Evolutionary conservation across 2,888 invertebrate genomes (phyloP).

Genomic region (Odontomyia ornata): DNA sequence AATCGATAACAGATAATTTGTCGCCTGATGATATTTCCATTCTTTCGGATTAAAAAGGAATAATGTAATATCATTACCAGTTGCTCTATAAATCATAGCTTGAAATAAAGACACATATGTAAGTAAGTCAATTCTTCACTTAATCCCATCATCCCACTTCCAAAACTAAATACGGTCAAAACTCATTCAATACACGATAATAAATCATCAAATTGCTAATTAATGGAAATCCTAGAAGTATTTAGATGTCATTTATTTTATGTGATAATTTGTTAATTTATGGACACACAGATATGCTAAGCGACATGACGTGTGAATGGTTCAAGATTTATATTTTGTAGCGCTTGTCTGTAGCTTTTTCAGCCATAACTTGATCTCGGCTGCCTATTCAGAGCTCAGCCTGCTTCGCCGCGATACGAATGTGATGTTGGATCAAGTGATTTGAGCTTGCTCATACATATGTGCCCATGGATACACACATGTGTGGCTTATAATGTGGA

Average conservation of each 20-base stretch:
- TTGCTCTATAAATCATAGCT: no score
- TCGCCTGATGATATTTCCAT: no score
- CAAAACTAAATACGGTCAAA: neutral
- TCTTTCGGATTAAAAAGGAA: no score
- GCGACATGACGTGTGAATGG: constrained; percentile 21
- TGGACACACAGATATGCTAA: constrained; percentile 56
- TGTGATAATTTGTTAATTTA: constrained; percentile 65
- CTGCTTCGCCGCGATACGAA: neutral
- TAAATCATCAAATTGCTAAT: constrained; percentile 65
- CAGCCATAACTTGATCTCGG: neutral
- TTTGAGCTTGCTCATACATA: neutral
- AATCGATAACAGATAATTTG: no score
- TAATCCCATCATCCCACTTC: neutral
- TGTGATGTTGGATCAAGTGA: neutral
- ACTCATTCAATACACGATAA: constrained; percentile 50
- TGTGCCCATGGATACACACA: no score
- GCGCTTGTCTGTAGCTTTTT: neutral
- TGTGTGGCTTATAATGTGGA: neutral
- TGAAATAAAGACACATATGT: no score
- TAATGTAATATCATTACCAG: no score
- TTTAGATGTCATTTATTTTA: constrained; percentile 65
- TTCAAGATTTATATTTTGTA: constrained; percentile 20
- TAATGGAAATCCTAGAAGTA: constrained; percentile 64
- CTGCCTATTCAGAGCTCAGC: neutral
- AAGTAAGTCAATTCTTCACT: neutral